Evolutionary conservation across 2,797 vertebrate genomes (phyloP).

Genomic region (Emys orbicularis): DNA sequence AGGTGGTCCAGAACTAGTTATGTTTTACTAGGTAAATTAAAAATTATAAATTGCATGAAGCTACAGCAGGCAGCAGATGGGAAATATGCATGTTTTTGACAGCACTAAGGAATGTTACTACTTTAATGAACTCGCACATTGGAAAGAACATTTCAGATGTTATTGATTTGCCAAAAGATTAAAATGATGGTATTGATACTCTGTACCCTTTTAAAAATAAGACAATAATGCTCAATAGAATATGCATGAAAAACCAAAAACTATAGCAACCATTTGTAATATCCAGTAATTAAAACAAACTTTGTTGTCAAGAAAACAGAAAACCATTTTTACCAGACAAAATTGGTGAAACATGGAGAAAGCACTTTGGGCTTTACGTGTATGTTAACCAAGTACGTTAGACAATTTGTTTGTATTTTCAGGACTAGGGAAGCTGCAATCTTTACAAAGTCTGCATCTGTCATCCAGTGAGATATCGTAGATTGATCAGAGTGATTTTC

Average conservation of each 20-base stretch:
- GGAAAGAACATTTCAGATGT: not conserved
- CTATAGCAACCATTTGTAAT: not conserved
- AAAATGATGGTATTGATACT: not conserved
- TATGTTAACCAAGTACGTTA: not conserved
- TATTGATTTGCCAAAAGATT: not conserved
- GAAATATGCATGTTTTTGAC: not conserved
- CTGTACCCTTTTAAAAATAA: not conserved
- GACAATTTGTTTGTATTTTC: slow-evolving; percentile 29
- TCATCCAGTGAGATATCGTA: slow-evolving; percentile 87
- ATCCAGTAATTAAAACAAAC: not conserved
- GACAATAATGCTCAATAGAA: not conserved
- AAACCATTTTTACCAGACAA: not conserved
- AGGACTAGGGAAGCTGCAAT: slow-evolving; percentile 78
- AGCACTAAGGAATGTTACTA: not conserved
- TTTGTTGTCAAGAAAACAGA: not conserved
- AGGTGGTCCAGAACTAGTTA: not conserved
- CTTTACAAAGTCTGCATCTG: slow-evolving; percentile 84
- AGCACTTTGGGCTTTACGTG: not conserved
- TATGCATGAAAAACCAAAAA: not conserved
- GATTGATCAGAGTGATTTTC: slow-evolving; percentile 79
- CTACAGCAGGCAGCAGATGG: not conserved
- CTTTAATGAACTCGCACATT: not conserved
- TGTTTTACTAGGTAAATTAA: not conserved
- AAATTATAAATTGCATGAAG: not conserved
- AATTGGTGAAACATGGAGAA: not conserved